Conservation (phyloP, 2,888 invertebrate genomes). For the Parnassius orleans region DNA sequence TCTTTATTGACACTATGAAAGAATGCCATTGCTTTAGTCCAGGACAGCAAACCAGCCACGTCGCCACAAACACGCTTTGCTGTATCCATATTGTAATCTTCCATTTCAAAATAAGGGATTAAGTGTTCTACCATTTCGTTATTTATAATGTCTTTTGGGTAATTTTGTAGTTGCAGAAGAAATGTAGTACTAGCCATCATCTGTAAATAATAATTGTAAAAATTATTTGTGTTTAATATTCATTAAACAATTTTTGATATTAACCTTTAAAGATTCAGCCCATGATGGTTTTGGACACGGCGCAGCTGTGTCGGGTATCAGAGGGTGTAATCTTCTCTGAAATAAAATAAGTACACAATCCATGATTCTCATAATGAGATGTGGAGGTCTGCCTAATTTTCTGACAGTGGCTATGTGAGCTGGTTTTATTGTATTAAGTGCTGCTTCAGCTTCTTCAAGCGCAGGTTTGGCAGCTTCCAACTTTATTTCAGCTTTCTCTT, state of each 20-base stretch:
- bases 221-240: constrained; percentile 5
- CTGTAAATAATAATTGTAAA: constrained; percentile 55
- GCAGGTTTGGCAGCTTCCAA: constrained; percentile 97
- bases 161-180: constrained; percentile 93
- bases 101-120: constrained; percentile 95
- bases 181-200: constrained; percentile 98
- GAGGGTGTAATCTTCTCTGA: constrained; percentile 91
- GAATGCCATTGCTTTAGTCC: constrained; percentile 98
- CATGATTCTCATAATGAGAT: constrained; percentile 99
- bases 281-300: constrained; percentile 97
- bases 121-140: constrained; percentile 98
- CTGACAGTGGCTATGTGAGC: constrained; percentile 97
- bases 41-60: constrained; percentile 95
- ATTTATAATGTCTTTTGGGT: constrained; percentile 97
- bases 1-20: constrained; percentile 98
- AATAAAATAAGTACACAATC: constrained; percentile 97
- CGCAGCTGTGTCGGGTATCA: constrained; percentile 89
- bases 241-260: constrained; percentile 14
- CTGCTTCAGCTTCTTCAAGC: constrained; percentile 96
- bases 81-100: constrained; percentile 98
- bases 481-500: constrained; percentile 94
- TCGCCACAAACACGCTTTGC: constrained; percentile 98
- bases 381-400: constrained; percentile 96
- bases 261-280: constrained; percentile 95
- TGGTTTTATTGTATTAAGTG: constrained; percentile 97